A percentile compares a stretch with the other conserved stretches of the same genome.
Conservation (phyloP, 2,888 invertebrate species). For the Gastracanthus pulcherrimus region DNA sequence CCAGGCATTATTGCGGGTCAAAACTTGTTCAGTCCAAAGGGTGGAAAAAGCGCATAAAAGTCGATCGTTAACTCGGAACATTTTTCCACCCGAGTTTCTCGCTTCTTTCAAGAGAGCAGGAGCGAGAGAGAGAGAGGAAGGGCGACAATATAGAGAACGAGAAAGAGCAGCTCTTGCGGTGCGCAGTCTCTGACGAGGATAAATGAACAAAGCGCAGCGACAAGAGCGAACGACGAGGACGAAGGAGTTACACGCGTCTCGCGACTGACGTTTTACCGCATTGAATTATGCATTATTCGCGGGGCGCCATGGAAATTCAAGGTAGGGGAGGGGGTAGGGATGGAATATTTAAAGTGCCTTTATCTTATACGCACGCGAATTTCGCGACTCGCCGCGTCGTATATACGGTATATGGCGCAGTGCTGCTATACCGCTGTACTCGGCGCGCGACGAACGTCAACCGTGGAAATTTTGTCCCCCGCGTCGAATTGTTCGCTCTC, state of each 20-base stretch:
- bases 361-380: constrained; percentile 47
- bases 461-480: constrained; percentile 17
- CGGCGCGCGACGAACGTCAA: constrained; percentile 24
- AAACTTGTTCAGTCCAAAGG: no score
- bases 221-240: neutral
- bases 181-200: constrained; percentile 34
- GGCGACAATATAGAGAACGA: no score
- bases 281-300: constrained; percentile 58
- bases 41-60: neutral
- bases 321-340: neutral
- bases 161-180: no score
- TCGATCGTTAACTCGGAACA: constrained; percentile 18
- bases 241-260: constrained; percentile 50
- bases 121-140: no score
- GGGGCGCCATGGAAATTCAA: constrained; percentile 51
- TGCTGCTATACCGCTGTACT: no score
- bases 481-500: neutral
- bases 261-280: constrained; percentile 46
- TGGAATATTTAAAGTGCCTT: constrained; percentile 57
- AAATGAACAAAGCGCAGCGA: constrained; percentile 46
- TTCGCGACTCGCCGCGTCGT: constrained; percentile 16
- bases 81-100: no score
- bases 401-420: no score
- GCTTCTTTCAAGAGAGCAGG: no score
- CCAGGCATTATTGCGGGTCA: no score